Evolutionary conservation across 35 echinoderm and acorn worm genomes (phyloP).

Genomic region (Lytechinus variegatus): DNA sequence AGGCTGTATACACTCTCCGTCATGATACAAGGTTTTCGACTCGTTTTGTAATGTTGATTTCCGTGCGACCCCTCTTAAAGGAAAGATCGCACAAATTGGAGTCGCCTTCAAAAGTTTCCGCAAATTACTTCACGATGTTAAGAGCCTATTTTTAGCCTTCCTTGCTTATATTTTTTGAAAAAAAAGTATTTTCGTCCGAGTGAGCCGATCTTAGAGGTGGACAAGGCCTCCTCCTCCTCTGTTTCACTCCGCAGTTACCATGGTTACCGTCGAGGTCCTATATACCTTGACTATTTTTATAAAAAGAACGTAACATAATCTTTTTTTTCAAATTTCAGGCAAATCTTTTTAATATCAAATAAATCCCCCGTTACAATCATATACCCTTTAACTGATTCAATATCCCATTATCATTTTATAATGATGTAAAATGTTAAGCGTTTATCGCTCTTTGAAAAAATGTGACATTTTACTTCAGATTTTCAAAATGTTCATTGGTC

Average conservation of each 20-base stretch:
- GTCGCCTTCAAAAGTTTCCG: conserved; percentile 16
- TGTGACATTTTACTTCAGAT: no score
- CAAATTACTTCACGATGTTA: background rate
- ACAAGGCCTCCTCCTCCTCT: background rate
- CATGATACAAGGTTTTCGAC: background rate
- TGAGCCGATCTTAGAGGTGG: background rate
- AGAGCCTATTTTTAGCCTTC: background rate
- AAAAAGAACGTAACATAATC: no score
- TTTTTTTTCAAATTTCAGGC: no score
- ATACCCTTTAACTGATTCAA: no score
- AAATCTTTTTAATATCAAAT: no score
- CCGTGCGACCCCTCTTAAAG: background rate
- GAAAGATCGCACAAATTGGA: background rate
- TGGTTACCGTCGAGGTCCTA: background rate
- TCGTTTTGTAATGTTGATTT: background rate
- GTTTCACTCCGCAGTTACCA: background rate
- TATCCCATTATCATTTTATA: no score
- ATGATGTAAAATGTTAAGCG: no score
- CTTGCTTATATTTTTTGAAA: background rate
- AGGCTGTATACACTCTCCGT: background rate
- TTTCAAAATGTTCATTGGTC: no score
- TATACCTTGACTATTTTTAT: background rate
- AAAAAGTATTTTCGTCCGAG: background rate
- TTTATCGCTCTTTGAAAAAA: no score
- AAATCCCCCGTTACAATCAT: no score